Evolutionary conservation across 2,113 vertebrate species (phyloP).

Genomic region (Rhynchomys soricoides): DNA sequence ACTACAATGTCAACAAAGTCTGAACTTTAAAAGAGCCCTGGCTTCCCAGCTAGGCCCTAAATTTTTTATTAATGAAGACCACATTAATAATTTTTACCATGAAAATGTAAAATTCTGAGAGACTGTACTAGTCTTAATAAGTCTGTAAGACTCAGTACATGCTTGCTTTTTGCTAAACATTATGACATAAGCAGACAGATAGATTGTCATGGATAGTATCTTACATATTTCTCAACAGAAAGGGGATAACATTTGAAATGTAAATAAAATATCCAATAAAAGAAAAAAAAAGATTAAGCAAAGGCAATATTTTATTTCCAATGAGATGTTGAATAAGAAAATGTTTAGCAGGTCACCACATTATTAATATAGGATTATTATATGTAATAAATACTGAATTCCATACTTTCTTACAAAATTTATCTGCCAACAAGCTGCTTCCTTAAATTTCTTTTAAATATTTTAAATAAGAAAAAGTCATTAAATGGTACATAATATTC

Average conservation of each 20-base stretch:
- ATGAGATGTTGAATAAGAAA: not conserved
- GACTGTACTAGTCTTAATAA: not conserved
- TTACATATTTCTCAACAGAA: not conserved
- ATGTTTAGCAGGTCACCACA: not conserved
- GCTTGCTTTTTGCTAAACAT: not conserved
- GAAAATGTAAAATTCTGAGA: constrained; percentile 50
- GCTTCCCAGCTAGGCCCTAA: not conserved
- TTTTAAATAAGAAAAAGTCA: not conserved
- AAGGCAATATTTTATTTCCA: constrained; percentile 30
- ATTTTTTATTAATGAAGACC: constrained; percentile 29
- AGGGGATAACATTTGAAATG: too few relatives aligned
- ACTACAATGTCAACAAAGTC: not conserved
- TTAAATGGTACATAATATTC: not conserved
- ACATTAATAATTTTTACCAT: not conserved
- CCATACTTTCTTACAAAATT: constrained; percentile 16
- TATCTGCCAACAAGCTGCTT: not conserved
- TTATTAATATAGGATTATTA: constrained; percentile 24
- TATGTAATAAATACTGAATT: not conserved
- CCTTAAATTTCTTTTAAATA: not conserved
- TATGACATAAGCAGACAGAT: not conserved
- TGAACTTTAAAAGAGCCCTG: not conserved
- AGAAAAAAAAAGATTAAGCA: constrained; percentile 14
- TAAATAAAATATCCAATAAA: too few relatives aligned
- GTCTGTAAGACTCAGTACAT: not conserved
- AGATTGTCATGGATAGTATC: not conserved